Evolutionary conservation across 2,888 invertebrate species (phyloP), one percentile per base, ranked within the genome.

Genomic region (Apodemia mormo): DNA sequence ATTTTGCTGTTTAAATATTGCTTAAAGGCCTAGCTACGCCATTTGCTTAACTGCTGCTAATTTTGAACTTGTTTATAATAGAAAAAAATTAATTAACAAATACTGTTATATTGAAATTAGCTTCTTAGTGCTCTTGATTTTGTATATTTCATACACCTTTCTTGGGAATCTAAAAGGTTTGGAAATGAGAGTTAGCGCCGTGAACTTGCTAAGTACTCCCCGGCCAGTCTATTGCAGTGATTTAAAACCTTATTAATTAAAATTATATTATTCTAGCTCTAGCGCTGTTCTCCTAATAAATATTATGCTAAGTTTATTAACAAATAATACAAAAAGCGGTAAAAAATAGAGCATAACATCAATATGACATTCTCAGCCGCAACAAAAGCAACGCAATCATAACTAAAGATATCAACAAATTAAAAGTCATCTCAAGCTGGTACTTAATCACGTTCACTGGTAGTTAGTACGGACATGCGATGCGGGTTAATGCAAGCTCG

Each of bases 401-500:
- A 12, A 61, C 33, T 5, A 67, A 45, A 64, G 40, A 52, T 61
- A 43, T 67, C 12, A 69, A 71, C n/a, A 64, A 64, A 37, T 30
- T 22, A 40, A 40, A 37, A 64, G n/a, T 64, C 37, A 64, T 64
- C 14, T 64, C 61, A 64, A 64, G 61, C 61, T 37, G 61, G 33
- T 33, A 64, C 37, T 61, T 12, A 30, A 33, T 61, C 61, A 61
- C 66, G 65, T 54, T 52, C 61, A 66, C 33, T 54, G 61, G 54
- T 49, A 52, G 67, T 74, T 73, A 74, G 76, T 76, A 70, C 29
- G 69, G 30, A 30, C 70, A 68, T 73, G 76, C 74, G 73, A 71
- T 73, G 76, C 76, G 72, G 64, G 72, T 74, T 74, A 52, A 73
- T 70, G 69, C 68, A 72, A 73, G 72, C 76, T 75, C 72, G 64